phyloP scores from a whole-genome alignment of 2,888 invertebrate species.

The Callosobruchus maculatus region DNA sequence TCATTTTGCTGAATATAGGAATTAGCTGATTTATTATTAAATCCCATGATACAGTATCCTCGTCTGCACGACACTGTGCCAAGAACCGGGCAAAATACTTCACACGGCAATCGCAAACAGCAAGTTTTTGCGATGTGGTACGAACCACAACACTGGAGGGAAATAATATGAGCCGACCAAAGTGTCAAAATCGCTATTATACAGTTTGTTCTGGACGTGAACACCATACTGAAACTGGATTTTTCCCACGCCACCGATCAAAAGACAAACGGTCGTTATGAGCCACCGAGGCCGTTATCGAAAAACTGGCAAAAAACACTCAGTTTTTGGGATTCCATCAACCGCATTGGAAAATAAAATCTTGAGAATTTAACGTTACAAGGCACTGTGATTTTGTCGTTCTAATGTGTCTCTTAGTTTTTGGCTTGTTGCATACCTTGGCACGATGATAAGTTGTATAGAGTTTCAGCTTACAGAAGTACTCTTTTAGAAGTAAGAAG shows the following conservation, averaged over 20 bases:
- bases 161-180: conserved; percentile 38
- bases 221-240: conserved; percentile 21
- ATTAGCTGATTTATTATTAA: not conserved
- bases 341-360: not conserved
- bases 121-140: conserved; percentile 18
- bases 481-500: no score
- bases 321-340: not conserved
- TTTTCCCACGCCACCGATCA: conserved; percentile 16
- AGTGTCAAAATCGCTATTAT: conserved; percentile 45
- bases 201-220: conserved; percentile 41
- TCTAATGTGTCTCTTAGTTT: not conserved
- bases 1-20: no score
- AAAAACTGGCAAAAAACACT: not conserved
- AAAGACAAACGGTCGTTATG: conserved; percentile 15
- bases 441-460: not conserved
- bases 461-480: no score
- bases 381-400: not conserved
- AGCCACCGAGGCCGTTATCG: not conserved
- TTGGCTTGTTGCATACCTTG: not conserved
- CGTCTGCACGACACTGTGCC: conserved; percentile 10
- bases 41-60: not conserved
- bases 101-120: conserved; percentile 27
- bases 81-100: conserved; percentile 31
- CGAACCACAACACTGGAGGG: conserved; percentile 17
- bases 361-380: not conserved